phyloP scores from a whole-genome alignment of 2,113 vertebrate genomes.

The Alexandromys fortis region DNA sequence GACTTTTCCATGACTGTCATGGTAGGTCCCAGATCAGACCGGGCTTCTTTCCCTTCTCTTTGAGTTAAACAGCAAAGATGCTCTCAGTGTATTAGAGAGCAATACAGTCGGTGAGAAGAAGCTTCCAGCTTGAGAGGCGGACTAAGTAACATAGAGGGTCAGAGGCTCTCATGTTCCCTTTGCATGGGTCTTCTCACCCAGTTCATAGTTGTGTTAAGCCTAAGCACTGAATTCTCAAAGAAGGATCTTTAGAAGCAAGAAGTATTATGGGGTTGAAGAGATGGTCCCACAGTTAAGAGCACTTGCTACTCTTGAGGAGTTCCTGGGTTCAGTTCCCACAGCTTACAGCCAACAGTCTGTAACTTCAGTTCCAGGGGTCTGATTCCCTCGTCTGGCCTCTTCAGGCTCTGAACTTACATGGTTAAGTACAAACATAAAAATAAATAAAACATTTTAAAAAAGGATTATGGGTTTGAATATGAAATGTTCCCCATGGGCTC shows the following conservation, averaged over 20 bases:
- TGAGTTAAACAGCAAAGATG: not conserved
- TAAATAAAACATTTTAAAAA: not conserved
- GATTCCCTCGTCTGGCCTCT: not conserved
- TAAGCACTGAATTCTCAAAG: slow-evolving; percentile 26
- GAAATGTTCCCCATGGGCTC: not conserved
- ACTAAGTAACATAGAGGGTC: not conserved
- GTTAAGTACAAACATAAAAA: not conserved
- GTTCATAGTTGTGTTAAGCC: not conserved
- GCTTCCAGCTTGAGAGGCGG: not conserved
- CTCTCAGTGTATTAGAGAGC: not conserved
- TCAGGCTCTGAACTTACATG: not conserved
- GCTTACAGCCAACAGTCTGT: not conserved
- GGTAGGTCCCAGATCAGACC: not conserved
- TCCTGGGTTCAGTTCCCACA: not conserved
- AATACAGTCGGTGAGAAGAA: not conserved
- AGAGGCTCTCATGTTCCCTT: not conserved
- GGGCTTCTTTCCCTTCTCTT: not conserved
- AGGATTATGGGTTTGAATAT: not conserved
- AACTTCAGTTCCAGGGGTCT: not conserved
- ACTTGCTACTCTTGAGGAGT: not conserved
- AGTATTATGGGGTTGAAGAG: not conserved
- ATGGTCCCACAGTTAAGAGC: not conserved
- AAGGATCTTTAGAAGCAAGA: slow-evolving; percentile 13
- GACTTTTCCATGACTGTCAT: not conserved
- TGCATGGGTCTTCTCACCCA: not conserved